Evolutionary conservation across 2,888 invertebrate genomes (phyloP), one percentile per base, ranked within the genome.

Genomic region (Eupithecia pulchellata): DNA sequence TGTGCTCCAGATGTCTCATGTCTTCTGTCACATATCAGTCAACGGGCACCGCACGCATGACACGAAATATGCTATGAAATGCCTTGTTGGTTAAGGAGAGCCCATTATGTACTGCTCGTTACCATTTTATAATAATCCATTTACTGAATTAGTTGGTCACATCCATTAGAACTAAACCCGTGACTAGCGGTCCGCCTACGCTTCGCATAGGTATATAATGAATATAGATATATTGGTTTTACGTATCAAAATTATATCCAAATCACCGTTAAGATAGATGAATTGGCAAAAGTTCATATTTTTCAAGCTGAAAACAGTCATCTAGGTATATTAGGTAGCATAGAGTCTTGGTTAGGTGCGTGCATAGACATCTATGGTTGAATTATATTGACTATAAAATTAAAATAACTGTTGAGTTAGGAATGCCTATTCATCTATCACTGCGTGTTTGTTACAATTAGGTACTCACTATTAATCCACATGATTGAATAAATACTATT

Each of bases 21-120:
- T 47, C 36, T 39, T 34, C 47, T 71, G 71, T 47, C 66, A 66
- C 6, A 52, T 57, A 58, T 66, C 69, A 71, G 63, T 69, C 68
- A 72, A 69, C 68, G 68, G 66, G 58, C 69, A 61, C 13, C 29
- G 25, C 72, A 72, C 72, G 70, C 58, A 66, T 34, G 52, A 25
- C 52, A n/a, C n/a, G 3, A 42, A n/a, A 34, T 34, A 34, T 34
- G 34, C 34, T 9, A n/a, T n/a, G n/a, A n/a, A n/a, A 47, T 42
- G 8, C 42, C n/a, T 8, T 8, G 42, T 42, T 42, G 42, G 6
- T 4, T 42, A 42, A n/a, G n/a, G 42, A 42, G n/a, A n/a, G 14
- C 39, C 1, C n/a, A n/a, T n/a, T 39, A 17, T 0, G 39, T 39
- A 39, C 4, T 39, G 39, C 14, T 39, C 1, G 36, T 36, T 36